These are phyloP conservation scores for Tachina lurida DNA, from an alignment of 2,888 invertebrate genomes.

Conservation along the genomic window DNA sequence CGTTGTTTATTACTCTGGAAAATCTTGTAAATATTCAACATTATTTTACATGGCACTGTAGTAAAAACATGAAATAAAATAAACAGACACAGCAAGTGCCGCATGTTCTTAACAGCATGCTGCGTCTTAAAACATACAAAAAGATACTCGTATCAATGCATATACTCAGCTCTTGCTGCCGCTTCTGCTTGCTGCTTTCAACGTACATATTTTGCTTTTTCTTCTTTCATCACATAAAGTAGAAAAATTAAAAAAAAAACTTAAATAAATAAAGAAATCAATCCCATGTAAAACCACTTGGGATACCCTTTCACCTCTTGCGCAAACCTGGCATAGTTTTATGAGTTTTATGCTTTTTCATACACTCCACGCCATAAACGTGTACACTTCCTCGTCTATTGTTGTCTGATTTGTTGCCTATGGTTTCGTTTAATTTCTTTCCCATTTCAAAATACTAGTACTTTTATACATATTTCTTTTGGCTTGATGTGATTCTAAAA, in stretches of 20 bases:
- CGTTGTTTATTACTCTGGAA: constrained; percentile 8
- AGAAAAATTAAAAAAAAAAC: not conserved
- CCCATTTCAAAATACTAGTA: not conserved
- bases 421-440: constrained; percentile 51
- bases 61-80: constrained; percentile 47
- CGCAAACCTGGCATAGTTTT: constrained; percentile 42
- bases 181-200: not conserved
- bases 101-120: constrained; percentile 59
- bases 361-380: not conserved
- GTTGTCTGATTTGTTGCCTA: constrained; percentile 50
- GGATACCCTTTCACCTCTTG: constrained; percentile 53
- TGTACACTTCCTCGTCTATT: constrained; percentile 42
- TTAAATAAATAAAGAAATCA: not conserved
- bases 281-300: constrained; percentile 41
- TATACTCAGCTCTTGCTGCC: not conserved
- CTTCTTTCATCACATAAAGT: constrained; percentile 7
- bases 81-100: constrained; percentile 63
- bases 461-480: constrained; percentile 9
- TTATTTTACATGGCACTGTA: constrained; percentile 61
- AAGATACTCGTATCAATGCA: constrained; percentile 26
- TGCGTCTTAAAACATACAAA: constrained; percentile 37
- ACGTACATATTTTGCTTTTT: not conserved
- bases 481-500: constrained; percentile 14
- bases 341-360: constrained; percentile 22
- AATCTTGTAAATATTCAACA: constrained; percentile 38